Conservation (phyloP, 1,140 invertebrate genomes). For the Stenopsyche tienmushanensis region DNA sequence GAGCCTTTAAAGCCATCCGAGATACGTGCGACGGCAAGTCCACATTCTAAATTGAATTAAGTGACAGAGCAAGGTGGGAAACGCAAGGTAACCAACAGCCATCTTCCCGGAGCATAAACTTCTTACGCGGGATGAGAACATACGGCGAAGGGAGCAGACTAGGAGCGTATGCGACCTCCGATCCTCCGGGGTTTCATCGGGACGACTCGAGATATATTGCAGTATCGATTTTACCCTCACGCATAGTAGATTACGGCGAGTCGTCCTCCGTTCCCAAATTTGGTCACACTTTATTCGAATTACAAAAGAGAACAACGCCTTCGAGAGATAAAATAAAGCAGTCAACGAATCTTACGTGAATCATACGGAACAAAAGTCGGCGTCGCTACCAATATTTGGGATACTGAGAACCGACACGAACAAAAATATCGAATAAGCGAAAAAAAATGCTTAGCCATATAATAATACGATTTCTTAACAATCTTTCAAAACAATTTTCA, state of each 20-base stretch:
- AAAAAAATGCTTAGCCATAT: too few relatives aligned
- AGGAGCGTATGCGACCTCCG: not conserved
- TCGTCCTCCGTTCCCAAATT: too few relatives aligned
- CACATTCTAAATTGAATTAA: slow-evolving; percentile 32
- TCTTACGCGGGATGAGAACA: not conserved
- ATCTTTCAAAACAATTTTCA: too few relatives aligned
- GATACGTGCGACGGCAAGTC: slow-evolving; percentile 16
- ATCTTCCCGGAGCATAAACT: slow-evolving; percentile 12
- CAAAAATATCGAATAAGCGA: too few relatives aligned
- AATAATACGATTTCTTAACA: too few relatives aligned
- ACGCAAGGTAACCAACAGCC: slow-evolving; percentile 15
- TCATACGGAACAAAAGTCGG: not conserved
- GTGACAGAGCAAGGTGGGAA: slow-evolving; percentile 21
- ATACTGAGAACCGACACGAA: too few relatives aligned
- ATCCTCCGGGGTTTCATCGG: slow-evolving; percentile 9
- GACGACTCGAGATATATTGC: slow-evolving; percentile 18
- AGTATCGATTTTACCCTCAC: not conserved
- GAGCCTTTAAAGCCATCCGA: slow-evolving; percentile 15
- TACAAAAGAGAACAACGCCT: too few relatives aligned
- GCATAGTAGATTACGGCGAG: too few relatives aligned
- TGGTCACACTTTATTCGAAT: too few relatives aligned
- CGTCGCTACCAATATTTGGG: not conserved
- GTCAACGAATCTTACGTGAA: too few relatives aligned
- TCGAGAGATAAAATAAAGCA: too few relatives aligned
- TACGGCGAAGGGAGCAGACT: not conserved